These are phyloP conservation scores for Glossosoma conforme DNA, from an alignment of 1,140 invertebrate genomes.

Conservation along the genomic window DNA sequence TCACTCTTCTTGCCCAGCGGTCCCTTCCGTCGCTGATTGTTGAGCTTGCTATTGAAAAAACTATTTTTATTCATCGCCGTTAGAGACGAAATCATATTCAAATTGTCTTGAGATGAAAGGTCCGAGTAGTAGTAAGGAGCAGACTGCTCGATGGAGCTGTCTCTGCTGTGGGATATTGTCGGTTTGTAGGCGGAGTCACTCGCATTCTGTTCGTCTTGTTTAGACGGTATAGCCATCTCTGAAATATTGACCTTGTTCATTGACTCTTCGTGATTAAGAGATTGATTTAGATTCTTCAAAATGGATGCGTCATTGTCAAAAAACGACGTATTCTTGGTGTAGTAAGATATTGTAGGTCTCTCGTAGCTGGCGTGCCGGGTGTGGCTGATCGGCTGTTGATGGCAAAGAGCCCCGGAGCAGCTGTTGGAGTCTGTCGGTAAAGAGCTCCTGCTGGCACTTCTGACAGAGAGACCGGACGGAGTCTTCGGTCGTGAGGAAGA, in stretches of 20 bases:
- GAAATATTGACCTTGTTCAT: conserved; percentile 47
- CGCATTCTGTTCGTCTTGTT: conserved; percentile 6
- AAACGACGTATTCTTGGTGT: conserved; percentile 38
- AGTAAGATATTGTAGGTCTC: conserved; percentile 43
- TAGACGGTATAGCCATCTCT: conserved; percentile 33
- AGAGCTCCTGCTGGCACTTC: conserved; percentile 28
- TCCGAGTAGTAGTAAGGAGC: conserved; percentile 87
- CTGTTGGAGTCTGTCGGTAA: conserved; percentile 17
- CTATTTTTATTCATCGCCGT: conserved; percentile 46
- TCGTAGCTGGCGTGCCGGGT: conserved; percentile 29
- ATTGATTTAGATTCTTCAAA: conserved; percentile 28
- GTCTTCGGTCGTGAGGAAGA: conserved; percentile 11
- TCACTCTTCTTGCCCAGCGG: conserved; percentile 62
- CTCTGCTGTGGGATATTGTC: conserved; percentile 46
- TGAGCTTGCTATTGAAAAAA: conserved; percentile 50
- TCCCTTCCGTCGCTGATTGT: conserved; percentile 60
- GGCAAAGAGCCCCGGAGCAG: conserved; percentile 5
- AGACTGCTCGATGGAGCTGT: conserved; percentile 53
- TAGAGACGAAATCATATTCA: conserved; percentile 38
- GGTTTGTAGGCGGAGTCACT: conserved; percentile 11
- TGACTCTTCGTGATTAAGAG: conserved; percentile 37
- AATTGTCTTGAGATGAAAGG: conserved; percentile 54
- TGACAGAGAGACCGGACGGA: conserved; percentile 8
- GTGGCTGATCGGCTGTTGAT: conserved; percentile 12
- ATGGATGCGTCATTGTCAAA: conserved; percentile 37